These are phyloP conservation scores for Anableps anableps DNA, from an alignment of 2,797 vertebrate genomes.

Conservation along the genomic window DNA sequence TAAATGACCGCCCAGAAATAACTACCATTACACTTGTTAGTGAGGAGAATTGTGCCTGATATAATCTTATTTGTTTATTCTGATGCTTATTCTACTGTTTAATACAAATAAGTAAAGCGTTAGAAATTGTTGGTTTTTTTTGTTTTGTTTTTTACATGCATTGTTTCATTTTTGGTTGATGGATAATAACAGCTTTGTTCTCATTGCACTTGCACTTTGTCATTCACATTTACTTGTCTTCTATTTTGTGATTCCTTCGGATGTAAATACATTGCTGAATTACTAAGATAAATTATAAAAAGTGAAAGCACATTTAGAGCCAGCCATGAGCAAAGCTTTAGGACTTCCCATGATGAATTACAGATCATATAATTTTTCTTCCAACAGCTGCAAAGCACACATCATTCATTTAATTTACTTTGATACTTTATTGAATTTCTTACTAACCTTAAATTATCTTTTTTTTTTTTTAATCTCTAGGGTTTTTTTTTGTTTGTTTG, in stretches of 20 bases:
- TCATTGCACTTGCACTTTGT: not conserved
- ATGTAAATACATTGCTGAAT: not conserved
- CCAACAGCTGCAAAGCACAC: not conserved
- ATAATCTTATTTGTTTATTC: not conserved
- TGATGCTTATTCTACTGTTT: not conserved
- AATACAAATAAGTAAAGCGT: not conserved
- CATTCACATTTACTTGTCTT: not conserved
- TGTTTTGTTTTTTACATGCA: not conserved
- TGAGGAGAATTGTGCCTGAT: not conserved
- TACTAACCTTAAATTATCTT: not conserved
- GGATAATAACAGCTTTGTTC: not conserved
- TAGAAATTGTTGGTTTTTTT: not conserved
- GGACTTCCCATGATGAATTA: not conserved
- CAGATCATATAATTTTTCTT: not conserved
- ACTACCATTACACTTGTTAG: not conserved
- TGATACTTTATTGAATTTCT: not conserved
- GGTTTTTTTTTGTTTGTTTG: not conserved
- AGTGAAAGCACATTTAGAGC: not conserved
- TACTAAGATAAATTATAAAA: not conserved
- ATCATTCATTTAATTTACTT: not conserved
- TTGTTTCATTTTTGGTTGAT: not conserved
- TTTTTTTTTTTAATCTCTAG: too few species aligned
- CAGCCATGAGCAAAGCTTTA: not conserved
- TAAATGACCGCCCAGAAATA: not conserved
- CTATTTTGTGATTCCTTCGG: not conserved